Evolutionary conservation across 2,797 vertebrate species (phyloP).

Genomic region (Tadarida brasiliensis): DNA sequence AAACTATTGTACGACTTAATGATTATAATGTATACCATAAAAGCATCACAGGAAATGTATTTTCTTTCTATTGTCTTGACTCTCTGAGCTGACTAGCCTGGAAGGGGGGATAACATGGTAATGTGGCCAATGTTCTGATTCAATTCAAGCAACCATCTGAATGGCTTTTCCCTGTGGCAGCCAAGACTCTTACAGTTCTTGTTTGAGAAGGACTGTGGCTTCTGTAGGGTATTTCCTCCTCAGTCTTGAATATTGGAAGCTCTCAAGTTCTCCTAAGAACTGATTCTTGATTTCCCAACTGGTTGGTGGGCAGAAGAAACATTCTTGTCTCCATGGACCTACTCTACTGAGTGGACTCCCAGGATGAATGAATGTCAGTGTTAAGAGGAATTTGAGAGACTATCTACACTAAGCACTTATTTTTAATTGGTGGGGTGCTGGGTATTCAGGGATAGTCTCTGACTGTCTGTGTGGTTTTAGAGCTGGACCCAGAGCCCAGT

Average conservation of each 20-base stretch:
- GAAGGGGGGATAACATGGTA: background rate
- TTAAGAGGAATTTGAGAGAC: background rate
- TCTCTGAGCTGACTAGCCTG: background rate
- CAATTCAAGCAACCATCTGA: background rate
- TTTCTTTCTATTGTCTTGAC: conserved; percentile 5
- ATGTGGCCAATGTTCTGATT: background rate
- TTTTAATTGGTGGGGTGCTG: background rate
- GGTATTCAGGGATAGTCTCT: background rate
- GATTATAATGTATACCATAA: background rate
- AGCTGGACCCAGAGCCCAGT: background rate
- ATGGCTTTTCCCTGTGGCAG: background rate
- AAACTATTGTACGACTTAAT: background rate
- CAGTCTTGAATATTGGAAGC: background rate
- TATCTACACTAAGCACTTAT: background rate
- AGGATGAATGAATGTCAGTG: background rate
- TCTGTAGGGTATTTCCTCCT: background rate
- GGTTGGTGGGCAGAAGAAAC: background rate
- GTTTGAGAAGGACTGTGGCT: background rate
- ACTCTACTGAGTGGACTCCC: background rate
- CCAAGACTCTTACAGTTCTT: background rate
- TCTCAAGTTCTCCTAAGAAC: background rate
- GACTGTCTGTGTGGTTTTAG: background rate
- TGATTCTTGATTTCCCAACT: background rate
- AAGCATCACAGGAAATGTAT: background rate
- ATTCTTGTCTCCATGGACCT: background rate